Evolutionary conservation across 2,113 vertebrate species (phyloP).

Genomic region (Nanorana parkeri): DNA sequence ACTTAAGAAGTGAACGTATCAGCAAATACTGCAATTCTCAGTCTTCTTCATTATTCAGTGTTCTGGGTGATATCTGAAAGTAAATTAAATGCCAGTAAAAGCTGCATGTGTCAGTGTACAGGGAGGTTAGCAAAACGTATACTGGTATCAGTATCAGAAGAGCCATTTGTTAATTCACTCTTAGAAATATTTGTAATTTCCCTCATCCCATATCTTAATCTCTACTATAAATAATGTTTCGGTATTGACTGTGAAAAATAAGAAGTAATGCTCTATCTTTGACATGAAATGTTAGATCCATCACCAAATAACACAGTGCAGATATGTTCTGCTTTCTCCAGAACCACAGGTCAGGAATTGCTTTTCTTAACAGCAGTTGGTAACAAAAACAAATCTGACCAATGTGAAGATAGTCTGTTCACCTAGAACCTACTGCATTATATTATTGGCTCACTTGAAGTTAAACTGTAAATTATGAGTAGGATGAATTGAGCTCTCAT

Average conservation of each 20-base stretch:
- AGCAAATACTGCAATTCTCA: too few relatives aligned
- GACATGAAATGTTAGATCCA: neutral
- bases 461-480: slow-evolving; percentile 14
- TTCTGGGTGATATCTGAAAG: too few relatives aligned
- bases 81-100: too few relatives aligned
- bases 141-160: neutral
- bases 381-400: slow-evolving; percentile 35
- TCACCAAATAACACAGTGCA: neutral
- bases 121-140: too few relatives aligned
- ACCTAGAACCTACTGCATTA: neutral
- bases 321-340: neutral
- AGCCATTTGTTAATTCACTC: neutral
- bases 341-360: neutral
- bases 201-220: neutral
- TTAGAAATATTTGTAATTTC: neutral
- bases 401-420: slow-evolving; percentile 1
- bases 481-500: slow-evolving; percentile 22
- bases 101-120: too few relatives aligned
- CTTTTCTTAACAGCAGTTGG: slow-evolving; percentile 16
- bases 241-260: neutral
- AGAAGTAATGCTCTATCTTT: neutral
- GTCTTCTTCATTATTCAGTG: too few relatives aligned
- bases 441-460: slow-evolving; percentile 12
- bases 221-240: neutral
- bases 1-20: too few relatives aligned